These are phyloP conservation scores for Conomelus anceps DNA, from an alignment of 2,888 invertebrate genomes.

Conservation along the genomic window DNA sequence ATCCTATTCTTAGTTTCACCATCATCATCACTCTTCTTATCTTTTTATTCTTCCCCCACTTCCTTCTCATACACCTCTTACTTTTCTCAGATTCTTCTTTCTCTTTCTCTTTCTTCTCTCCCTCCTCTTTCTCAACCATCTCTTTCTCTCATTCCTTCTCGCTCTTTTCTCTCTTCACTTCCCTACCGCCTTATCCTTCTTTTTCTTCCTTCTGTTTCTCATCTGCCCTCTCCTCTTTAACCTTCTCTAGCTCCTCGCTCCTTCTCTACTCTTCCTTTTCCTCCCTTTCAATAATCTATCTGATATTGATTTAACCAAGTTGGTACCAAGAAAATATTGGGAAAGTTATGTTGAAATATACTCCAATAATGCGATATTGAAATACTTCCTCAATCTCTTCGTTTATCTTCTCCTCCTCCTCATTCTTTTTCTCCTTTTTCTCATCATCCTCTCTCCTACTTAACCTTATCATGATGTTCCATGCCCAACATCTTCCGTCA, in stretches of 20 bases:
- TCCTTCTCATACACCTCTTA: neutral
- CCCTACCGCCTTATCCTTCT: too few relatives aligned
- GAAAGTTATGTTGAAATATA: too few relatives aligned
- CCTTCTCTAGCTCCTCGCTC: neutral
- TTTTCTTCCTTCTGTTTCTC: too few relatives aligned
- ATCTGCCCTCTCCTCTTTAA: neutral
- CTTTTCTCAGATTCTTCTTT: neutral
- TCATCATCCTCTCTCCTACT: too few relatives aligned
- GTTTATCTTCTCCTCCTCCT: neutral
- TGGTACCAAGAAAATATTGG: too few relatives aligned
- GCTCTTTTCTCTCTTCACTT: neutral
- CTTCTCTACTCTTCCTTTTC: neutral
- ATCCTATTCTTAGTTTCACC: neutral
- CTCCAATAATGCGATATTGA: too few relatives aligned
- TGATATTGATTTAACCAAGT: too few relatives aligned
- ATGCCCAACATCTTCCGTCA: neutral
- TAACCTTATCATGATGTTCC: too few relatives aligned
- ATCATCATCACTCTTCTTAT: neutral
- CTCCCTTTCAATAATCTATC: neutral
- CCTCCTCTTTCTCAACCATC: neutral
- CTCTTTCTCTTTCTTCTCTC: neutral
- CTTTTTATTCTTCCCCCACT: neutral
- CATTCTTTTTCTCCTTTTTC: neutral
- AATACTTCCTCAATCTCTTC: neutral
- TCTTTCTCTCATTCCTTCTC: neutral